Conservation (phyloP, 64 coral and sea anemone species). For the Acropora yongei region DNA sequence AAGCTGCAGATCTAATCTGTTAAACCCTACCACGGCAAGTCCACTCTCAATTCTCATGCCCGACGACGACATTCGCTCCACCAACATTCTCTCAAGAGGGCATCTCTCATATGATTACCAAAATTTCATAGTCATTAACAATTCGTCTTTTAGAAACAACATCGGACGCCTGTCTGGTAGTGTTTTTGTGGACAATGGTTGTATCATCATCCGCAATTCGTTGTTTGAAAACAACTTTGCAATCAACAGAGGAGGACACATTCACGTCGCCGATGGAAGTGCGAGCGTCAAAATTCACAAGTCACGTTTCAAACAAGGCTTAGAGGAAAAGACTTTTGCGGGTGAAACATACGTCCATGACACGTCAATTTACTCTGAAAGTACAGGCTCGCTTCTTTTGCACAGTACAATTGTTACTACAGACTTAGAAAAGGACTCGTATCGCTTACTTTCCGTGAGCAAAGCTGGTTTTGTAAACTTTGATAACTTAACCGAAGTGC, state of each 20-base stretch:
- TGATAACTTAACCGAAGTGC: constrained; percentile 25
- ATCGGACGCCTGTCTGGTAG: not conserved
- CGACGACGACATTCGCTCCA: not conserved
- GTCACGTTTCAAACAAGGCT: constrained; percentile 29
- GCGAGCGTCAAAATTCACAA: constrained; percentile 4
- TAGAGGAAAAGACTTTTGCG: not conserved
- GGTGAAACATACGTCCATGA: not conserved
- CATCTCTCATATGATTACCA: not conserved
- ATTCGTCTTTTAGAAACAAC: constrained; percentile 1
- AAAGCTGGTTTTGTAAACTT: constrained; percentile 36
- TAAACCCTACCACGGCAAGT: not conserved
- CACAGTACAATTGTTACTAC: not conserved
- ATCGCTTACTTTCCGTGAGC: constrained; percentile 2
- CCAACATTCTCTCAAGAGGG: not conserved
- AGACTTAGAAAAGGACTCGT: constrained; percentile 15
- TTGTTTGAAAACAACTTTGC: constrained; percentile 45
- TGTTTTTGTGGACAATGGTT: constrained; percentile 18
- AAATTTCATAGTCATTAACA: not conserved
- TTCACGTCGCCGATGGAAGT: constrained; percentile 18
- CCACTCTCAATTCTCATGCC: constrained; percentile 4
- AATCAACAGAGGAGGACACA: constrained; percentile 15
- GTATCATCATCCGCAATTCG: constrained; percentile 9
- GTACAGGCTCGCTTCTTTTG: constrained; percentile 18
- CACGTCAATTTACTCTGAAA: constrained; percentile 36
- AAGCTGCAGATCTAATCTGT: not conserved